Percentiles rank a stretch among this genome's conserved stretches.
These are phyloP conservation scores for Cryptoprocta ferox DNA, from an alignment of 2,797 vertebrate species.

Conservation along the genomic window DNA sequence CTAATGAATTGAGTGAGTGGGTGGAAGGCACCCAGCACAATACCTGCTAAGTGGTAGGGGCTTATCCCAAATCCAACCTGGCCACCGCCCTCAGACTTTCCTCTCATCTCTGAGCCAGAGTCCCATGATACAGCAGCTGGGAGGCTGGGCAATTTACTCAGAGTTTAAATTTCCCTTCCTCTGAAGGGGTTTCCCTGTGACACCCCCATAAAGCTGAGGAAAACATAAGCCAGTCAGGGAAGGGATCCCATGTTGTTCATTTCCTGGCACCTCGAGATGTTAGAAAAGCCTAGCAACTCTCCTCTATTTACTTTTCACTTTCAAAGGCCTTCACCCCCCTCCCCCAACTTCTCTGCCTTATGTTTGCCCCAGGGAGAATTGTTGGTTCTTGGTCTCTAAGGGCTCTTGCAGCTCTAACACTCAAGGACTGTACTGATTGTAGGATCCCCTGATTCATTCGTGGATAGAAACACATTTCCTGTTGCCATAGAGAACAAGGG, in stretches of 20 bases:
- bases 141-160: neutral
- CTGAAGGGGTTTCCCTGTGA: neutral
- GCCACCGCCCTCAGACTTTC: neutral
- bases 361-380: neutral
- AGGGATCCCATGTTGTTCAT: neutral
- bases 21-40: neutral
- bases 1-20: neutral
- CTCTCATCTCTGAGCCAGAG: neutral
- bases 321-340: neutral
- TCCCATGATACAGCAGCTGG: neutral
- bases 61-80: neutral
- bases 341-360: neutral
- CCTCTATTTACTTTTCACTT: slow-evolving; percentile 6
- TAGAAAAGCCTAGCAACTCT: slow-evolving; percentile 4
- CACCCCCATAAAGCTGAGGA: neutral
- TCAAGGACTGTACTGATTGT: neutral
- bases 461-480: slow-evolving; percentile 65
- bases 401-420: slow-evolving; percentile 21
- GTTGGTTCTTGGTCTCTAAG: neutral
- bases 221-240: neutral
- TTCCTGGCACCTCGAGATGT: neutral
- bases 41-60: neutral
- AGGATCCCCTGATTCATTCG: slow-evolving; percentile 63
- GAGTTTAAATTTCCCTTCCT: slow-evolving; percentile 16
- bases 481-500: slow-evolving; percentile 63